Base-by-base conservation (phyloP, 2,113 vertebrate genomes). In the Sebastes fasciatus region DNA sequence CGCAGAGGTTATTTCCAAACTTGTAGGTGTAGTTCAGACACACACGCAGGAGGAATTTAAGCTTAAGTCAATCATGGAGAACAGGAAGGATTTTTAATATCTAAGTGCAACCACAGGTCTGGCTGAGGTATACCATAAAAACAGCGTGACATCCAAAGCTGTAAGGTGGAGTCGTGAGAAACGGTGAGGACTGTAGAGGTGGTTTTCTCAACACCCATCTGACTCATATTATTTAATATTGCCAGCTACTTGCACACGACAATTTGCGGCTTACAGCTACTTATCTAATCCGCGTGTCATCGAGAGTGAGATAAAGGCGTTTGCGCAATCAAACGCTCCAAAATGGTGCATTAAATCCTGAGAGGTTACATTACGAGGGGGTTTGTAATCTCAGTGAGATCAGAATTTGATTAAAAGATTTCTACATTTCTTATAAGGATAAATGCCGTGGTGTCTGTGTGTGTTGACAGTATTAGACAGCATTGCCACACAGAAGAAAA, bases 121-220 rank as follows among this genome's bases (percentile, higher is more conserved):
- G 92, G 85, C 90, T 89, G 88, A 89, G 77, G 83, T 90, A 77
- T 77, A 69, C 85, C 89, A 76, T 81, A 80, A 88, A 93, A 93
- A 93, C 87, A 93, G 76, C 49, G 78, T 67, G 77, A 84, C 90
- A 92, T 91, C 88, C 90, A 90, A 91, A 79, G 74, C 67, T 76
- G 57, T 74, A 82, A 93, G 92, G 91, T 90, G 91, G 93, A 91
- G 92, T 81, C 89, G 68, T 92, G 93, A 91, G 90, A 93, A 92
- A 89, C 60, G 43, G 57, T 78, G 11, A 78, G 82, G 74, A 55
- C 85, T 86, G 75, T 54, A 61, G 86, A 78, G 79, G 85, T 88
- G 86, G 85, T 92, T 93, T 91, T 87, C 85, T 89, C 88, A 93
- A 94, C 91, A 94, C 88, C 89, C 90, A 81, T 89, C 93, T 94